Percentiles rank a stretch among this genome's conserved stretches.
These are phyloP conservation scores for Smutsia temminckii DNA, from an alignment of 2,797 vertebrate genomes.

Conservation along the genomic window DNA sequence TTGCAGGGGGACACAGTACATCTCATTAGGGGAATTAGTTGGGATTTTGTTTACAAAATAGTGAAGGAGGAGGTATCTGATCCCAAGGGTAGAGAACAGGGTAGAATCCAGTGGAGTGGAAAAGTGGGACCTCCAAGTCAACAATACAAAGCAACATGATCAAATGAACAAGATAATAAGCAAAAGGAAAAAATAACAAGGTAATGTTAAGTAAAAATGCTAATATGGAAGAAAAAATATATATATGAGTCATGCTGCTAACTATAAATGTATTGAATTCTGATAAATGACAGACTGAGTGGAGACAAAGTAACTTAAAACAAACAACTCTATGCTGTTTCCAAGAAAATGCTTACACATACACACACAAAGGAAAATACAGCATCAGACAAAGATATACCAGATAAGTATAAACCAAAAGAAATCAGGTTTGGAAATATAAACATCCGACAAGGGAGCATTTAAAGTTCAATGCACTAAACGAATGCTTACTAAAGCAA, in stretches of 20 bases:
- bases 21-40: neutral
- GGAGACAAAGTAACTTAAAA: neutral
- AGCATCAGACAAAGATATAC: neutral
- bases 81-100: neutral
- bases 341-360: neutral
- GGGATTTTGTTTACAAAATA: neutral
- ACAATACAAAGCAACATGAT: neutral
- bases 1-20: neutral
- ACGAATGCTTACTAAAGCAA: neutral
- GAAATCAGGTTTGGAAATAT: neutral
- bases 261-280: neutral
- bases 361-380: neutral
- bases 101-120: neutral
- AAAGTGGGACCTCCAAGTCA: neutral
- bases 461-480: neutral
- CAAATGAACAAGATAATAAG: neutral
- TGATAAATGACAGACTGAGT: neutral
- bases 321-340: neutral
- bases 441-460: neutral
- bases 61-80: neutral
- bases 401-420: neutral
- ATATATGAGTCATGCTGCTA: neutral
- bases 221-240: neutral
- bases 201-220: neutral
- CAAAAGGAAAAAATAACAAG: neutral